These are phyloP conservation scores for Microctenopoma steveboyesi DNA, from an alignment of 2,797 vertebrate species.

Conservation along the genomic window DNA sequence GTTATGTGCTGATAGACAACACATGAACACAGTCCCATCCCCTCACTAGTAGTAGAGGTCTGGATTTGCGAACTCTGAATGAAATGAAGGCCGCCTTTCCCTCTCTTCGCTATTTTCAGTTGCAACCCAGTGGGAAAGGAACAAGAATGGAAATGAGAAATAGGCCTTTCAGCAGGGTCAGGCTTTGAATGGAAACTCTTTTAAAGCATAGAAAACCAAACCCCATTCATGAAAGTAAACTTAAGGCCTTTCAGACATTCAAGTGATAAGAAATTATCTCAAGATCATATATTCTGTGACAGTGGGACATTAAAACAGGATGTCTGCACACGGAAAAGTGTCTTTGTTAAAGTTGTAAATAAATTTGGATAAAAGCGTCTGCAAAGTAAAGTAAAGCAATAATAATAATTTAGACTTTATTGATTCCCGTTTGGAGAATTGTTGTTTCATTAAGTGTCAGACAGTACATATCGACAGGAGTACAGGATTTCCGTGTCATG, in stretches of 20 bases:
- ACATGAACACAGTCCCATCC: slow-evolving; percentile 23
- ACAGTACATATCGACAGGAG: too few relatives aligned
- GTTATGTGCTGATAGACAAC: slow-evolving; percentile 21
- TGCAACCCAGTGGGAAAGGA: slow-evolving; percentile 57
- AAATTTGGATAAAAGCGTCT: too few relatives aligned
- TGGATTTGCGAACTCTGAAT: slow-evolving; percentile 52
- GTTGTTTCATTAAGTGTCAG: too few relatives aligned
- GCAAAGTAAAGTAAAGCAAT: too few relatives aligned
- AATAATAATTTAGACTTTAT: too few relatives aligned
- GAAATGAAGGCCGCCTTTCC: slow-evolving; percentile 64
- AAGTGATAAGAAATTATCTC: neutral
- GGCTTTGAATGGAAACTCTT: slow-evolving; percentile 43
- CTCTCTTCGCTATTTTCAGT: slow-evolving; percentile 73
- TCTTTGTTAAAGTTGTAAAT: neutral
- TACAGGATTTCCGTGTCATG: too few relatives aligned
- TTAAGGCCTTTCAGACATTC: slow-evolving; percentile 13
- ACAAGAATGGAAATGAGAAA: slow-evolving; percentile 63
- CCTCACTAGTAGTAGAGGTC: slow-evolving; percentile 47
- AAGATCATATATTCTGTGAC: slow-evolving; percentile 2
- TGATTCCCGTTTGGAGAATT: too few relatives aligned
- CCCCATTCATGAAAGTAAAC: slow-evolving; percentile 11
- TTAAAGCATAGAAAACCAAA: slow-evolving; percentile 20
- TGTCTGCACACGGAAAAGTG: neutral
- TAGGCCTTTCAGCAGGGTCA: slow-evolving; percentile 45
- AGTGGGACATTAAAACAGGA: neutral